A percentile compares a stretch with the other conserved stretches of the same genome.
Evolutionary conservation across 1,140 invertebrate genomes (phyloP).

Genomic region (Wiebesia pumilae): DNA sequence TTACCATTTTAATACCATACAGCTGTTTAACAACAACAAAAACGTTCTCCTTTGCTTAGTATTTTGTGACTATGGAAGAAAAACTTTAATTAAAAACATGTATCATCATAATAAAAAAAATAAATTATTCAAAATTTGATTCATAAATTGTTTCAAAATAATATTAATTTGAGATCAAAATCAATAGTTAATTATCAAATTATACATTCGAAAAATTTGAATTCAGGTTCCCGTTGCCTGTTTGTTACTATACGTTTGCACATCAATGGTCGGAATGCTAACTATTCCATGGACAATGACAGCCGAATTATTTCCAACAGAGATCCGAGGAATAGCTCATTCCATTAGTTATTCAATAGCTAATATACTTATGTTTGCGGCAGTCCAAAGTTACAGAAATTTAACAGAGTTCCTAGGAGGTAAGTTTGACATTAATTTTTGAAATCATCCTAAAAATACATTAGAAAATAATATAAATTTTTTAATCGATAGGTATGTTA

Average conservation of each 20-base stretch:
- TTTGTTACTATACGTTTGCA: constrained; percentile 76
- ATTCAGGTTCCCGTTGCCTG: constrained; percentile 71
- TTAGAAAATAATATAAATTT: not conserved
- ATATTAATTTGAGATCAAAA: too few species aligned
- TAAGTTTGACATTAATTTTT: constrained; percentile 39
- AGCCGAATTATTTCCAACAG: constrained; percentile 78
- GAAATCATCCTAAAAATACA: not conserved
- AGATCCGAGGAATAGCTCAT: constrained; percentile 78
- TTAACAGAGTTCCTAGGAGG: constrained; percentile 73
- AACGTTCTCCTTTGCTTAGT: too few species aligned
- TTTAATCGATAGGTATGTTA: too few species aligned
- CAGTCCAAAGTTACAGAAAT: constrained; percentile 74
- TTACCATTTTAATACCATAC: too few species aligned
- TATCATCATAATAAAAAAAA: too few species aligned
- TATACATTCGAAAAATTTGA: not conserved
- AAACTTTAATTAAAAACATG: too few species aligned
- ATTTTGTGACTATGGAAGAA: too few species aligned
- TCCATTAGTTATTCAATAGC: constrained; percentile 75
- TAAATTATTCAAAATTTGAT: too few species aligned
- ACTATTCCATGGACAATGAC: constrained; percentile 80
- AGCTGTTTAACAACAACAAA: too few species aligned
- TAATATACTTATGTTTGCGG: constrained; percentile 76
- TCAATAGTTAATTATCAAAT: too few species aligned
- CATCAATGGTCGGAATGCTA: constrained; percentile 77
- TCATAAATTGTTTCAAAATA: too few species aligned